Percentiles rank a stretch among this genome's conserved stretches.
Conservation (phyloP, 2,888 invertebrate genomes). For the Eurytoma adleriae region DNA sequence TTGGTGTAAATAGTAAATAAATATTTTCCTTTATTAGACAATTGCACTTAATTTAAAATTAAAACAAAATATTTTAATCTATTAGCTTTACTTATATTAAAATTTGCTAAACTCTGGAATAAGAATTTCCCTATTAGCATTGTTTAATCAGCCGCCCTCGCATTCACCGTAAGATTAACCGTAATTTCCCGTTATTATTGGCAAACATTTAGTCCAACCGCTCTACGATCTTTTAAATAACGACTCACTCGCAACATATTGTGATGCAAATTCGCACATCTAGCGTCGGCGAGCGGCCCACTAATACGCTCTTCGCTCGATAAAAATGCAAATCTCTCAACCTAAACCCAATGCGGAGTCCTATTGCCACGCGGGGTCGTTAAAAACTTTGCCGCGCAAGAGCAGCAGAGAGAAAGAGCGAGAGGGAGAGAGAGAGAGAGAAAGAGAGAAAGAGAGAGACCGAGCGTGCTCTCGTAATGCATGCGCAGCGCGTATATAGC, state of each 20-base stretch:
- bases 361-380: not conserved
- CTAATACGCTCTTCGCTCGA: not conserved
- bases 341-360: not conserved
- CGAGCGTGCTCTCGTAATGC: not conserved
- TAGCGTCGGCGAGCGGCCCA: not conserved
- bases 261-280: constrained; percentile 2
- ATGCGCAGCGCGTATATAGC: constrained; percentile 1
- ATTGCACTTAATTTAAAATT: too few relatives aligned
- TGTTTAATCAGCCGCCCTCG: too few relatives aligned
- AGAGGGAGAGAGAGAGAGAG: not conserved
- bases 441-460: not conserved
- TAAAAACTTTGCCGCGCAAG: not conserved
- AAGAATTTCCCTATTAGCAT: too few relatives aligned
- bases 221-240: not conserved
- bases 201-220: too few relatives aligned
- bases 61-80: too few relatives aligned
- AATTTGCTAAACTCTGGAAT: too few relatives aligned
- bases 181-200: too few relatives aligned
- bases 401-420: not conserved
- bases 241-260: not conserved
- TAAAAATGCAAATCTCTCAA: constrained; percentile 12
- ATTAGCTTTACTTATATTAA: too few relatives aligned
- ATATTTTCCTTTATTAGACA: too few relatives aligned
- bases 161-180: too few relatives aligned
- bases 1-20: too few relatives aligned